phyloP scores from a whole-genome alignment of 35 echinoderm and acorn worm genomes.

The Lytechinus variegatus region DNA sequence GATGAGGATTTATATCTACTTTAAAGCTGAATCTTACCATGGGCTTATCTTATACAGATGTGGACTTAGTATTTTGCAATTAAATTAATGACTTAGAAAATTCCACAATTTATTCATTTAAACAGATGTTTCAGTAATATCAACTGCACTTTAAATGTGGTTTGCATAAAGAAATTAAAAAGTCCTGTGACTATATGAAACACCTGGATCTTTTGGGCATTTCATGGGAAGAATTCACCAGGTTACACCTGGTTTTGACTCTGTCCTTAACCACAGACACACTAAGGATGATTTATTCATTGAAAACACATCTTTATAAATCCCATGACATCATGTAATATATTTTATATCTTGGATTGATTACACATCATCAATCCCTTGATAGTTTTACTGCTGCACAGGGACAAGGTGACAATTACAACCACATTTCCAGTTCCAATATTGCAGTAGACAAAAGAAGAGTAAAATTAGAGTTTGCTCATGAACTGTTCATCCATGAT shows the following conservation, averaged over 20 bases:
- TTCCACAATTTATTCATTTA: neutral
- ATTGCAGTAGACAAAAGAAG: neutral
- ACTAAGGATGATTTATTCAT: neutral
- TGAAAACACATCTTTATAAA: neutral
- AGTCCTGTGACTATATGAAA: neutral
- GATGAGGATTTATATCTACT: no score
- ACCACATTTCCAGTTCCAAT: neutral
- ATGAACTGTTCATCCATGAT: neutral
- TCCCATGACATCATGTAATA: neutral
- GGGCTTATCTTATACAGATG: constrained; percentile 1
- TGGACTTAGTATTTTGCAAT: neutral
- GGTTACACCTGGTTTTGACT: neutral
- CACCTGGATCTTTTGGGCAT: neutral
- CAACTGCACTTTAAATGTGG: neutral
- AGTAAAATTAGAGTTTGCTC: neutral
- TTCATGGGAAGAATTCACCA: neutral
- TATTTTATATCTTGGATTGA: neutral
- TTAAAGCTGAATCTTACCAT: neutral
- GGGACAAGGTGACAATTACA: neutral
- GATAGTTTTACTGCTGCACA: neutral
- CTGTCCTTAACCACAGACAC: neutral
- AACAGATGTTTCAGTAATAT: neutral
- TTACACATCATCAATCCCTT: neutral
- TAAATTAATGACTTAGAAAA: neutral
- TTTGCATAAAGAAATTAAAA: neutral